Evolutionary conservation across 2,113 vertebrate genomes (phyloP), one percentile per base, ranked within the genome.

Genomic region (Pangasianodon hypophthalmus): DNA sequence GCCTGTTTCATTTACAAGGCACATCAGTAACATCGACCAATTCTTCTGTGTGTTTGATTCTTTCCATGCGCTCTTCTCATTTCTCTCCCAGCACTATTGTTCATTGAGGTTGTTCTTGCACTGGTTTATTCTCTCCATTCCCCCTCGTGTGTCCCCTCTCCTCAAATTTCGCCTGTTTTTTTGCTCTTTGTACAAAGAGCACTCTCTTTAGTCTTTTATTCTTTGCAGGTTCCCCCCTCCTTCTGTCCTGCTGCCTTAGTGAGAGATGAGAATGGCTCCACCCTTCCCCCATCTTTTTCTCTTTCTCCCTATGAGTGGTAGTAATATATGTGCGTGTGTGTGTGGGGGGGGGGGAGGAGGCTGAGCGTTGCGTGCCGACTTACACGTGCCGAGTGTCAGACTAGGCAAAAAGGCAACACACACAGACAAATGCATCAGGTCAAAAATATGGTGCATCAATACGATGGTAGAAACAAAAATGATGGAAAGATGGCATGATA

Each of bases 361-460:
- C 95, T 95, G 95, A 92, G 94, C 77, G 82, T 50, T 95, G 95
- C 95, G 93, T 96, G 96, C 93, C 93, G 94, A 94, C 95, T 95
- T 95, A 95, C 96, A 96, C 94, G 96, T 96, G 96, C 95, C 93
- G 32, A 91, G 93, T 95, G 95, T 92, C 93, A 92, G 92, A 86
- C 60, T 62, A 62, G 83, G 91, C 83, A 82, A 67, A 46, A 80
- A 85, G 60, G 84, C 71, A 46, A 93, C 92, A 87, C 89, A 85
- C 91, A 90, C 88, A 41, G 32, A 79, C 60, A 88, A 54, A 85
- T 13, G 26, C 46, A 88, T 52, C 54, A 64, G 32, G 75, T 82
- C n/a, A 62, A 29, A 32, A 24, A 46, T 80, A 79, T 26, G 84
- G 6, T 29, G 26, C 9, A 9, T 50, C 56, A 62, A 62, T 79